Conservation (phyloP, 2,888 invertebrate species). For the Cheilosia impressa region DNA sequence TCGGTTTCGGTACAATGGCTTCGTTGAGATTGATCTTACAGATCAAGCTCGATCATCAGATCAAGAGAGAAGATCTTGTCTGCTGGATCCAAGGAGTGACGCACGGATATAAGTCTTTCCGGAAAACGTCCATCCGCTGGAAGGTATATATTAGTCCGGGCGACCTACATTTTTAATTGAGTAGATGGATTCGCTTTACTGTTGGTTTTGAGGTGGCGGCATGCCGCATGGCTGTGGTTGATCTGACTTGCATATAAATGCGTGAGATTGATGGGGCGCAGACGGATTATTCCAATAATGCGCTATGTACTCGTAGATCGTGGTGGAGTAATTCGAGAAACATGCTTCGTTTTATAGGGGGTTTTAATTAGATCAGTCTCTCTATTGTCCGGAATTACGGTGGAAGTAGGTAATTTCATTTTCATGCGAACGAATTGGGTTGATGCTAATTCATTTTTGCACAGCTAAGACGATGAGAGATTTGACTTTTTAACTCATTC, state of each 20-base stretch:
- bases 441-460: conserved; percentile 36
- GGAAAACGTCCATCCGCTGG: conserved; percentile 19
- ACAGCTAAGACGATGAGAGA: background rate
- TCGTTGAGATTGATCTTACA: conserved; percentile 37
- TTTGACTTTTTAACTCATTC: conserved; percentile 21
- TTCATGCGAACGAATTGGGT: conserved; percentile 35
- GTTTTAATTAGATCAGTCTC: conserved; percentile 30
- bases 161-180: conserved; percentile 66
- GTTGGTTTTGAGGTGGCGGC: conserved; percentile 4
- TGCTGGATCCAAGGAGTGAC: conserved; percentile 15
- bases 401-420: conserved; percentile 35
- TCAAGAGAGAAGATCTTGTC: conserved; percentile 35
- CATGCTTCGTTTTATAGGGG: conserved; percentile 13
- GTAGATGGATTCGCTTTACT: conserved; percentile 28
- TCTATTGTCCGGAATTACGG: conserved; percentile 30
- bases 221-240: background rate
- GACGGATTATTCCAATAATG: background rate
- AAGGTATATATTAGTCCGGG: conserved; percentile 3
- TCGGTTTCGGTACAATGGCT: conserved; percentile 53
- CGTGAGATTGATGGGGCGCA: conserved; percentile 34
- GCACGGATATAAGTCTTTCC: conserved; percentile 42
- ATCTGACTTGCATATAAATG: conserved; percentile 43
- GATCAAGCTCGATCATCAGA: conserved; percentile 51
- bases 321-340: conserved; percentile 32
- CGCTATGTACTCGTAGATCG: conserved; percentile 13